These are phyloP conservation scores for Myrmecophaga tridactyla DNA, from an alignment of 2,113 vertebrate genomes.

Conservation along the genomic window DNA sequence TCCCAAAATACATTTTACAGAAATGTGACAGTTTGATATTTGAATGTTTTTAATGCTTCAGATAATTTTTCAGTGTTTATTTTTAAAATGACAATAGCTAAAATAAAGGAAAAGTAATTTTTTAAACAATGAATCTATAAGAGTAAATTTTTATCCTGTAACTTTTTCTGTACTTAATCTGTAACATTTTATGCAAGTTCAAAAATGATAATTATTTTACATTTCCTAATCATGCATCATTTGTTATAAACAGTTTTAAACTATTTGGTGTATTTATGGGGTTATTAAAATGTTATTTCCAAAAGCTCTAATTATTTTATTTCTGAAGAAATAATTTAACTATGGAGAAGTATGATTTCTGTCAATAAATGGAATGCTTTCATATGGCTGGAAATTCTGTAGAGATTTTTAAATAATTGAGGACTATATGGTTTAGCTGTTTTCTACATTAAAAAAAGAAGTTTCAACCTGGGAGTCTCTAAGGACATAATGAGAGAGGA, in stretches of 20 bases:
- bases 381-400: neutral
- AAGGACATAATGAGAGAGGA: neutral
- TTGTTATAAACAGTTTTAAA: neutral
- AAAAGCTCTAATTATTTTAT: neutral
- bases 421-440: neutral
- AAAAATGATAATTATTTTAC: neutral
- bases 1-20: slow-evolving; percentile 3
- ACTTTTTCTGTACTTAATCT: neutral
- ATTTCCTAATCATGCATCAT: neutral
- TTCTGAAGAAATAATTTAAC: neutral
- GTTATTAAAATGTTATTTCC: neutral
- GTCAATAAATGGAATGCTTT: neutral
- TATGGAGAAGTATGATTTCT: neutral
- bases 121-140: neutral
- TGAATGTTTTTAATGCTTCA: neutral
- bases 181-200: neutral
- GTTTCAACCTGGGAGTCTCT: neutral
- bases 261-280: neutral
- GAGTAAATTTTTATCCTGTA: neutral
- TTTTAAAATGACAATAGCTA: neutral
- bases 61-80: neutral
- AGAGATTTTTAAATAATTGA: slow-evolving; percentile 57
- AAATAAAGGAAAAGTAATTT: neutral
- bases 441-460: neutral
- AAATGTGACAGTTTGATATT: neutral